phyloP scores from a whole-genome alignment of 2,888 invertebrate genomes.

The Drosophila melanosoma region DNA sequence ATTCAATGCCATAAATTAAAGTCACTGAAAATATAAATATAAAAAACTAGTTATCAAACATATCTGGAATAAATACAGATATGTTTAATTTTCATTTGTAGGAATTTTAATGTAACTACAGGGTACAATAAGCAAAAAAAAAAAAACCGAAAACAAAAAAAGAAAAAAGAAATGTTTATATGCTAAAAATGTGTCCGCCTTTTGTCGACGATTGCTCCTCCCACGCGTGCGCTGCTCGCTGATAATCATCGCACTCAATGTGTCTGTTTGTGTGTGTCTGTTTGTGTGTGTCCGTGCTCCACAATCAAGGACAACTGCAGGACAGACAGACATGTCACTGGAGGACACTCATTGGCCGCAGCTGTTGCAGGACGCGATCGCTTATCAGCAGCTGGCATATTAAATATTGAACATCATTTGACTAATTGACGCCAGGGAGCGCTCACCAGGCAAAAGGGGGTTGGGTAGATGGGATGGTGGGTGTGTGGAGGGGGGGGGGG shows the following conservation, averaged over 20 bases:
- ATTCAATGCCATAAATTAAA: not conserved
- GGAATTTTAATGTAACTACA: not conserved
- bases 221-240: conserved; percentile 50
- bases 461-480: not conserved
- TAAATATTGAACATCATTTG: conserved; percentile 85
- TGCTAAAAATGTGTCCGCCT: conserved; percentile 73
- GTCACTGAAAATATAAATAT: not conserved
- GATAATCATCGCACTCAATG: conserved; percentile 67
- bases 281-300: conserved; percentile 28
- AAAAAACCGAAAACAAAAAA: conserved; percentile 23
- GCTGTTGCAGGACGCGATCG: conserved; percentile 72
- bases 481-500: too few relatives aligned
- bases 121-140: conserved; percentile 17
- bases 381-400: conserved; percentile 80
- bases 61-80: not conserved
- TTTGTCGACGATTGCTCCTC: conserved; percentile 75
- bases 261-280: conserved; percentile 5
- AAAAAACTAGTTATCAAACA: not conserved
- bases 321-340: conserved; percentile 5
- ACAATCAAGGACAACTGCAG: conserved; percentile 73
- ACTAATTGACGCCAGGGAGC: conserved; percentile 81
- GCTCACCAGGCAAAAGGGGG: not conserved
- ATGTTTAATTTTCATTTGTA: not conserved
- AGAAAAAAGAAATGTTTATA: conserved; percentile 33
- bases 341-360: conserved; percentile 73